These are phyloP conservation scores for Enteromius radiatus DNA, from an alignment of 2,797 vertebrate species.

Conservation along the genomic window DNA sequence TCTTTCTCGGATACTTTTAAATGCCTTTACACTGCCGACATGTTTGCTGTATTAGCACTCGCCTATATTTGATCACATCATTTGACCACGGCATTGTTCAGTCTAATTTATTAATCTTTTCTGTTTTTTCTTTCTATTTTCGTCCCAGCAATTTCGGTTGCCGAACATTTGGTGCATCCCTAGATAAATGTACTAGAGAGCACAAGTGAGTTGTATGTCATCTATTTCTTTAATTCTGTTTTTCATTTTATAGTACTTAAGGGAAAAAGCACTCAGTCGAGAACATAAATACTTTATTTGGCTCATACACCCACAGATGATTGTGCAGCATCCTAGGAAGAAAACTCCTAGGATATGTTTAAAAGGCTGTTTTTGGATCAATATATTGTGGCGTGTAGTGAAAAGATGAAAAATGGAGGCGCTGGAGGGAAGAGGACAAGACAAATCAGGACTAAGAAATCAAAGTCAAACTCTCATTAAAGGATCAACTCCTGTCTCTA, in stretches of 20 bases:
- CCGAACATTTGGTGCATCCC: too few species aligned
- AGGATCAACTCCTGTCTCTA: conserved; percentile 11
- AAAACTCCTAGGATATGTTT: not conserved
- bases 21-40: too few species aligned
- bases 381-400: not conserved
- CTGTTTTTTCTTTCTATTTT: too few species aligned
- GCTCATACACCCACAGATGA: not conserved
- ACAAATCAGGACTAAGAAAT: conserved; percentile 28
- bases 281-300: not conserved
- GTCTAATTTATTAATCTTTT: too few species aligned
- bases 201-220: not conserved
- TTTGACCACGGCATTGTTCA: too few species aligned
- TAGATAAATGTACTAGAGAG: too few species aligned
- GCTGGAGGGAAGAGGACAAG: not conserved
- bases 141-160: too few species aligned
- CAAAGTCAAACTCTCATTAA: conserved; percentile 34
- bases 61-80: too few species aligned
- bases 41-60: too few species aligned
- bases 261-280: not conserved
- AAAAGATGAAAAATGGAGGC: not conserved
- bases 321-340: not conserved
- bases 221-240: not conserved
- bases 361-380: conserved; percentile 2
- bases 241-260: not conserved
- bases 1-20: too few species aligned